Percentiles rank a stretch among this genome's conserved stretches.
phyloP scores from a whole-genome alignment of 2,797 vertebrate species.

The Coregonus sp. region DNA sequence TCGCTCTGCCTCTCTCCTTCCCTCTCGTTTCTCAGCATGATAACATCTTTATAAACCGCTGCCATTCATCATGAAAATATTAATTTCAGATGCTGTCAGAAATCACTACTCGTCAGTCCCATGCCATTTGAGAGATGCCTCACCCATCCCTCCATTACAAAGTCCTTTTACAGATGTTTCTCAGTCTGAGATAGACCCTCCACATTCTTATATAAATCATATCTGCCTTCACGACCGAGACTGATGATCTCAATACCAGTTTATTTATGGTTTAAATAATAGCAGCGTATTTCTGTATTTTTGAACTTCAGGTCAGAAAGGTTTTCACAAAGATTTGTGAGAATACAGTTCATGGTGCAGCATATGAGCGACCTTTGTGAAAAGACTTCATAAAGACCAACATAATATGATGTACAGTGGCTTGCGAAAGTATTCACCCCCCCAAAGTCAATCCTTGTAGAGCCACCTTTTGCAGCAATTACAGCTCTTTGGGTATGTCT shows the following conservation, averaged over 20 bases:
- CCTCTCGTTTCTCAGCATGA: conserved; percentile 14
- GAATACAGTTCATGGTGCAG: not conserved
- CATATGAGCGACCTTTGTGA: not conserved
- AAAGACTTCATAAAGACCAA: not conserved
- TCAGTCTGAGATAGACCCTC: not conserved
- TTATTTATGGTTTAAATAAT: not conserved
- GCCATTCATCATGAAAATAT: conserved; percentile 36
- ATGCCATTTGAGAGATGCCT: not conserved
- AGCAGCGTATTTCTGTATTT: not conserved
- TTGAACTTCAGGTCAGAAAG: no score
- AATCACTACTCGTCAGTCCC: conserved; percentile 6
- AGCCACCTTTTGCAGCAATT: no score
- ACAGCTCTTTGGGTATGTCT: no score
- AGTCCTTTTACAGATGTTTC: not conserved
- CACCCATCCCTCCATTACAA: not conserved
- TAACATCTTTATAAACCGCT: conserved; percentile 22
- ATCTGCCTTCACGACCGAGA: not conserved
- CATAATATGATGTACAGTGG: no score
- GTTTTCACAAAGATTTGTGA: not conserved
- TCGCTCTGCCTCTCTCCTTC: not conserved
- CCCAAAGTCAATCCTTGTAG: no score
- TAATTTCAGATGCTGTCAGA: conserved; percentile 40
- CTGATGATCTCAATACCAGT: not conserved
- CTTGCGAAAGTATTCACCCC: no score
- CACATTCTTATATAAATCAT: not conserved